These are phyloP conservation scores for Thelaira solivaga DNA, from an alignment of 2,888 invertebrate species.

Conservation along the genomic window DNA sequence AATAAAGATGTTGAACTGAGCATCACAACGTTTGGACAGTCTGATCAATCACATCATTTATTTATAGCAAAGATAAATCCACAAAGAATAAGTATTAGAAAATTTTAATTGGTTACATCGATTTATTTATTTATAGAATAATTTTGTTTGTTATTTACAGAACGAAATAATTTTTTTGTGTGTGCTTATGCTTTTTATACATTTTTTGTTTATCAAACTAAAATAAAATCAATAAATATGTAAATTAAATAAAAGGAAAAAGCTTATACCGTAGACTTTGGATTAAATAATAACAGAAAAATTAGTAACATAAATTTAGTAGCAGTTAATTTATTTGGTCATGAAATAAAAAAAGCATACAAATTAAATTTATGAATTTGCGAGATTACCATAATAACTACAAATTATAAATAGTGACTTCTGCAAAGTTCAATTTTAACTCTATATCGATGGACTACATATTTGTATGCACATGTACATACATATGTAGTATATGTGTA, in stretches of 20 bases:
- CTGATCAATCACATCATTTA: slow-evolving; percentile 63
- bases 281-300: neutral
- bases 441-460: too few relatives aligned
- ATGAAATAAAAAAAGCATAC: neutral
- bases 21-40: slow-evolving; percentile 77
- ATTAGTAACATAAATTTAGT: neutral
- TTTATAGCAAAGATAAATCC: slow-evolving; percentile 40
- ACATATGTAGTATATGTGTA: too few relatives aligned
- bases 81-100: slow-evolving; percentile 42
- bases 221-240: slow-evolving; percentile 33
- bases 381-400: neutral
- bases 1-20: slow-evolving; percentile 77
- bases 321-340: neutral
- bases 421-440: too few relatives aligned
- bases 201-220: slow-evolving; percentile 9
- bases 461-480: too few relatives aligned
- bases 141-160: slow-evolving; percentile 53
- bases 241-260: slow-evolving; percentile 12
- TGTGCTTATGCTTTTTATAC: slow-evolving; percentile 5
- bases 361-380: neutral
- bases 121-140: slow-evolving; percentile 29
- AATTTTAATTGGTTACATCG: slow-evolving; percentile 32
- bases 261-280: neutral
- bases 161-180: slow-evolving; percentile 32
- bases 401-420: neutral